Percentiles rank a stretch among this genome's conserved stretches.
Evolutionary conservation across 2,113 vertebrate species (phyloP).

Genomic region (Hymenochirus boettgeri): DNA sequence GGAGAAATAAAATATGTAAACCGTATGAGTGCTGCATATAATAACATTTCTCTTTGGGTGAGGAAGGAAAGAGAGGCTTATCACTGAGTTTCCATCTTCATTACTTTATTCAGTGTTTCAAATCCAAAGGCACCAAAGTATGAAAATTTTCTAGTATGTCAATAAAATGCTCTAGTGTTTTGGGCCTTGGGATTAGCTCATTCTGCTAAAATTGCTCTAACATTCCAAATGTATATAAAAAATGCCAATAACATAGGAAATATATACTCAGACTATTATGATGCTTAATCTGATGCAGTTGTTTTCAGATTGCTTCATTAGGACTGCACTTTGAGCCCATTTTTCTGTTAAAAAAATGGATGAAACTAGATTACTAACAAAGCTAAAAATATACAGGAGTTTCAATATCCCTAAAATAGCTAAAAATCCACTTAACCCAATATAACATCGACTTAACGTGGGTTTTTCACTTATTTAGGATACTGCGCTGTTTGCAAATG

Average conservation of each 20-base stretch:
- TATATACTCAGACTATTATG: conserved; percentile 30
- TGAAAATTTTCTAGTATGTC: conserved; percentile 32
- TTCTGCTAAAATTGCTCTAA: conserved; percentile 14
- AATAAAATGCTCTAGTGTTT: conserved; percentile 25
- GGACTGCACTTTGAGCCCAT: not conserved
- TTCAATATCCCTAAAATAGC: no score
- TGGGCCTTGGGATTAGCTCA: conserved; percentile 26
- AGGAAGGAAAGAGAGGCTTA: conserved; percentile 19
- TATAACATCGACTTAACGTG: no score
- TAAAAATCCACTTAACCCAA: no score
- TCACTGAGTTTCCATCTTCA: conserved; percentile 31
- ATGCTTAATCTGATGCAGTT: conserved; percentile 20
- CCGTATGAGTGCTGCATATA: not conserved
- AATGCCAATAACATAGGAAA: conserved; percentile 14
- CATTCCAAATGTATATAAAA: conserved; percentile 34
- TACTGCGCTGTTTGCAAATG: no score
- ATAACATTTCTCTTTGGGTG: conserved; percentile 16
- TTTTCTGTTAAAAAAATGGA: no score
- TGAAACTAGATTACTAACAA: no score
- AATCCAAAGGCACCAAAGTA: conserved; percentile 26
- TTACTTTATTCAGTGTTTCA: conserved; percentile 29
- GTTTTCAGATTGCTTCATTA: conserved; percentile 1
- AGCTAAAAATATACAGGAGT: no score
- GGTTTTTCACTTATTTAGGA: no score
- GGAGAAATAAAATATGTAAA: not conserved